Evolutionary conservation across 2,888 invertebrate species (phyloP), one percentile per base, ranked within the genome.

Genomic region (Malachius bipustulatus): DNA sequence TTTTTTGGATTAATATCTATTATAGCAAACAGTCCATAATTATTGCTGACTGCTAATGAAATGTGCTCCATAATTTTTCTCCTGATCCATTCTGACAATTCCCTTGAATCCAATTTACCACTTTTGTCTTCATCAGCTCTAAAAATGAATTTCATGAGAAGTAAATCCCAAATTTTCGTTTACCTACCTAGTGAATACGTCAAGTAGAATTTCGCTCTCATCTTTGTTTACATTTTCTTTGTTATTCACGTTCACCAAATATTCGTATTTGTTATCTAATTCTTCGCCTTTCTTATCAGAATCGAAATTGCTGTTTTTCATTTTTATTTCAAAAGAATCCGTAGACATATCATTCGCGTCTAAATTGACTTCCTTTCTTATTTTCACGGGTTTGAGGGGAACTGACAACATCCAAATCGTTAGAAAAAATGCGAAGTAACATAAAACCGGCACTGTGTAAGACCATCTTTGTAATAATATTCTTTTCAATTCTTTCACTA

Each of bases 11-110:
- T 66, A 30, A 66, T 69, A 49, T 82, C 81, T 28, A 81, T 75
- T 26, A 68, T 60, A 12, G 71, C 69, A 50, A 81, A 82, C 11
- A 77, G 60, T 1, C 71, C 70, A 34, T 74, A 72, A 59, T 81
- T 81, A 48, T 73, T 73, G 51, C 70, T 65, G 45, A 79, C 69
- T 0, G 80, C 78, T 36, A 70, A 65, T 15, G 73, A 69, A 42
- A 81, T 77, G 50, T 82, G 81, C 38, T 77, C 73, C 16, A 72
- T 70, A 30, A 80, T 77, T 59, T 75, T 75, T 9, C 62, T 59
- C 43, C 77, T 70, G 16, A 82, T 80, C 67, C 77, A 79, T 43
- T 66, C 64, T 1, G 76, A 67, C 35, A 81, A 48, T 55, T 81
- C 81, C 43, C 69, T 69, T 12, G 72, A 69, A 42, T 70, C 71